These are phyloP conservation scores for Heliconius eleuchia DNA, from an alignment of 1,140 invertebrate genomes.

Conservation along the genomic window DNA sequence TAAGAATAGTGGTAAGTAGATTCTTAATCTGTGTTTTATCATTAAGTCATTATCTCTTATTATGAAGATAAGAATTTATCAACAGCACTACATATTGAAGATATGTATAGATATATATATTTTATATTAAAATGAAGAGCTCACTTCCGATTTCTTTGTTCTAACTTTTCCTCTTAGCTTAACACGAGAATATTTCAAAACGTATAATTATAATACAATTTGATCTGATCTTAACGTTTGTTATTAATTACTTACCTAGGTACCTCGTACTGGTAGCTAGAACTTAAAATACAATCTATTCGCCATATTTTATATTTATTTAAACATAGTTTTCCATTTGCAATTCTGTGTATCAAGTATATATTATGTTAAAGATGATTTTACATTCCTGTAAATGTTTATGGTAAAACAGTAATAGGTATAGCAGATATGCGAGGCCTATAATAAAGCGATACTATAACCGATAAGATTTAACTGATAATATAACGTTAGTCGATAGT, in stretches of 20 bases:
- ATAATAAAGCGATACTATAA: background rate
- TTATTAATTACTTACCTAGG: too few relatives aligned
- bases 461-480: constrained; percentile 20
- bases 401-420: too few relatives aligned
- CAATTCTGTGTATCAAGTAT: too few relatives aligned
- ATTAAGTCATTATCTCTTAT: background rate
- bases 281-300: too few relatives aligned
- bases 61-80: background rate
- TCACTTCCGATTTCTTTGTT: background rate
- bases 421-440: background rate
- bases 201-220: too few relatives aligned
- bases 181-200: too few relatives aligned
- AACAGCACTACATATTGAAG: background rate
- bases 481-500: constrained; percentile 12
- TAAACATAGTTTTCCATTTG: too few relatives aligned
- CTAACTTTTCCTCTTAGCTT: background rate
- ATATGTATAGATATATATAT: background rate
- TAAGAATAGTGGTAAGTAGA: background rate
- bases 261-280: too few relatives aligned
- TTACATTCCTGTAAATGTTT: too few relatives aligned
- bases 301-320: too few relatives aligned
- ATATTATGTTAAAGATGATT: too few relatives aligned
- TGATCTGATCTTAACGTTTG: too few relatives aligned
- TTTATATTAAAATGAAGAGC: background rate
- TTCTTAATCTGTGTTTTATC: background rate